Conservation (phyloP, 2,888 invertebrate species). For the Anthrax anthrax region DNA sequence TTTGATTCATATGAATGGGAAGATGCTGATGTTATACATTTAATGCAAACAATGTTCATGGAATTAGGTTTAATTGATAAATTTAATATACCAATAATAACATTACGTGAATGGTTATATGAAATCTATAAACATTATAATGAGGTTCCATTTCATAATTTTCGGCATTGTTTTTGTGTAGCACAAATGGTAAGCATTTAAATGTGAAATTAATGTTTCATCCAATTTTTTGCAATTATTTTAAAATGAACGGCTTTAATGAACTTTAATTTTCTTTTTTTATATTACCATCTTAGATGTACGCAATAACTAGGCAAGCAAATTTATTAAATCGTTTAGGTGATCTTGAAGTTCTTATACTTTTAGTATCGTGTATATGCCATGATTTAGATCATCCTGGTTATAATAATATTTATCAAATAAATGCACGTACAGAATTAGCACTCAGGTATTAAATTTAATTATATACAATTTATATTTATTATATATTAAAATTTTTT, state of each 20-base stretch:
- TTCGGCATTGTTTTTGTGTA: conserved; percentile 75
- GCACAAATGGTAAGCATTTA: conserved; percentile 61
- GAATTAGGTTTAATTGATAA: conserved; percentile 60
- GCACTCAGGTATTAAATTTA: conserved; percentile 55
- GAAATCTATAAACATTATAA: conserved; percentile 69
- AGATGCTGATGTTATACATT: conserved; percentile 61
- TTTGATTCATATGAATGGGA: conserved; percentile 75
- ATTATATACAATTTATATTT: too few species aligned
- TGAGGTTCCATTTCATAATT: conserved; percentile 78
- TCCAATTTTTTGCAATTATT: neutral
- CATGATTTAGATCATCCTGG: conserved; percentile 69
- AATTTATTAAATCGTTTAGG: conserved; percentile 55
- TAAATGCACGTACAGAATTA: conserved; percentile 69
- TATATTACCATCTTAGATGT: conserved; percentile 43
- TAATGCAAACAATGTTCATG: conserved; percentile 69
- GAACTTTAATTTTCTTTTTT: too few species aligned
- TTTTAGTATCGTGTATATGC: conserved; percentile 65
- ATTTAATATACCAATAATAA: conserved; percentile 57
- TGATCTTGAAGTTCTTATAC: conserved; percentile 58
- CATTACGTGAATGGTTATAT: conserved; percentile 55
- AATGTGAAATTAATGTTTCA: neutral
- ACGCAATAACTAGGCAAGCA: conserved; percentile 60
- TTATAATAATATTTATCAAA: conserved; percentile 66
- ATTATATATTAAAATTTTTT: neutral
- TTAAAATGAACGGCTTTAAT: too few species aligned